Evolutionary conservation across 2,113 vertebrate genomes (phyloP).

Genomic region (Actenoides hombroni): DNA sequence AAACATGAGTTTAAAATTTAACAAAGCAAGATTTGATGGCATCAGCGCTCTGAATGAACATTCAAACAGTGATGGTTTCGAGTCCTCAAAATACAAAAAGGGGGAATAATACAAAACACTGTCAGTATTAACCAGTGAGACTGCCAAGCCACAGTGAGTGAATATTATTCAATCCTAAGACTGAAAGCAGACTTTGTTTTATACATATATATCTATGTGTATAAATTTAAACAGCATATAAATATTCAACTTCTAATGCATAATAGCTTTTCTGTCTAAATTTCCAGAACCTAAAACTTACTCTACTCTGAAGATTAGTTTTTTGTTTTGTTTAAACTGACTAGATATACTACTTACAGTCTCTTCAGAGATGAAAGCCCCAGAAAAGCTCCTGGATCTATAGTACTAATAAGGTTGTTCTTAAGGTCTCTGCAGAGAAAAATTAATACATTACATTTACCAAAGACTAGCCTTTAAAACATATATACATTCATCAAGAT

Average conservation of each 20-base stretch:
- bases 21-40: neutral
- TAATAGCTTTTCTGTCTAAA: neutral
- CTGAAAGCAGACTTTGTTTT: neutral
- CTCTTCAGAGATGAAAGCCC: conserved; percentile 89
- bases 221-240: neutral
- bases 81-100: neutral
- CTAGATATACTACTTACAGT: conserved; percentile 85
- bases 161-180: neutral
- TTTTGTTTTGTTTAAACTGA: neutral
- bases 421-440: conserved; percentile 86
- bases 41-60: neutral
- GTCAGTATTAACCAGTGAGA: neutral
- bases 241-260: neutral
- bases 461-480: neutral
- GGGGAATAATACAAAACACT: neutral
- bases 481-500: neutral
- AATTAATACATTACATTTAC: neutral
- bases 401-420: conserved; percentile 91
- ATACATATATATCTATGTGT: neutral
- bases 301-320: neutral
- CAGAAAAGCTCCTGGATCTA: conserved; percentile 92
- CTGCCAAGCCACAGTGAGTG: neutral
- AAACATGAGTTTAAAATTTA: neutral
- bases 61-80: neutral
- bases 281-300: neutral